Evolutionary conservation across 1,140 invertebrate species (phyloP).

Genomic region (Rhyacophila brunnea): DNA sequence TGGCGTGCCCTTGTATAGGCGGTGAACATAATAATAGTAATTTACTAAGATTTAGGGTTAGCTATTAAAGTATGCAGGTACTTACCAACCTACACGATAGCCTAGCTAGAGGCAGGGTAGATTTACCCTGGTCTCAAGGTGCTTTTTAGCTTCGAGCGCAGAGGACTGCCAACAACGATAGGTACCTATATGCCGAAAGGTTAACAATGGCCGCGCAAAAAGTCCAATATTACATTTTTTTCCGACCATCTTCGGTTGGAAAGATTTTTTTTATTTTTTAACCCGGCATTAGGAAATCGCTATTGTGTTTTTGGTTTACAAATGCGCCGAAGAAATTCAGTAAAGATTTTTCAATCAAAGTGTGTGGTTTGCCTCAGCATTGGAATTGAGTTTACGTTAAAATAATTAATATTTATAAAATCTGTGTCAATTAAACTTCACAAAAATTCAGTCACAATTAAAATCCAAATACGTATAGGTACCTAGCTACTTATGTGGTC

Average conservation of each 20-base stretch:
- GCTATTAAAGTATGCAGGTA: no score
- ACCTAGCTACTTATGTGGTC: no score
- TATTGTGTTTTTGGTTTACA: slow-evolving; percentile 23
- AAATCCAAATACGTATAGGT: no score
- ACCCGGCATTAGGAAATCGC: slow-evolving; percentile 31
- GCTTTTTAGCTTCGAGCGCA: slow-evolving; percentile 2
- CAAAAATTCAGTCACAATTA: no score
- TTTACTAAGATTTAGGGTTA: slow-evolving; percentile 28
- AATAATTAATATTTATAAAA: no score
- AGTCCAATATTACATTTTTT: slow-evolving; percentile 18
- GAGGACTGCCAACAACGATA: slow-evolving; percentile 22
- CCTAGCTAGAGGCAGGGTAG: no score
- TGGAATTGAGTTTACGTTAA: no score
- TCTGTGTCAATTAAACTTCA: not conserved
- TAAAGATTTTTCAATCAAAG: slow-evolving; percentile 29
- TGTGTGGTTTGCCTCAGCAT: slow-evolving; percentile 21
- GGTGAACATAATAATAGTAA: slow-evolving; percentile 25
- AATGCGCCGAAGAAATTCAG: slow-evolving; percentile 27
- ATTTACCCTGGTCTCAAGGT: no score
- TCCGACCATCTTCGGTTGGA: slow-evolving; percentile 21
- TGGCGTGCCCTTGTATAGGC: not conserved
- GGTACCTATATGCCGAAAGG: slow-evolving; percentile 7
- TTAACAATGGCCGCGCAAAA: slow-evolving; percentile 33
- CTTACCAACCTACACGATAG: slow-evolving; percentile 7
- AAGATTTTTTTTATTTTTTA: slow-evolving; percentile 23